Evolutionary conservation across 1,140 invertebrate genomes (phyloP), one percentile per base, ranked within the genome.

Genomic region (Battus philenor): DNA sequence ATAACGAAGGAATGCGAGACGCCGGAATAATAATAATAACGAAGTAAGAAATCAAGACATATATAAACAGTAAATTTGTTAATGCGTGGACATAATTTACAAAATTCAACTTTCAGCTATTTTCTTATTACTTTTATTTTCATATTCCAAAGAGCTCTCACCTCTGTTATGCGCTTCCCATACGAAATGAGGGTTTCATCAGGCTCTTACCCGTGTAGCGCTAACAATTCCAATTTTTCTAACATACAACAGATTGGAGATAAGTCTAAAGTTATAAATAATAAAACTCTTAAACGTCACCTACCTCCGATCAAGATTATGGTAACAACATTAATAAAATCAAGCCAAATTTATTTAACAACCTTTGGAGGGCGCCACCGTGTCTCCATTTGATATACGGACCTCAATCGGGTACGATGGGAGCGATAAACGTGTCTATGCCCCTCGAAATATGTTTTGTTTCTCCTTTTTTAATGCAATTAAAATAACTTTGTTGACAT

Each of bases 271-370:
- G 66, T 68, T 71, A 76, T 82, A 82, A 82, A 82, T 82, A 82
- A 82, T 82, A 82, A 74, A 70, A 68, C 61, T 71, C 62, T 52
- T 82, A 79, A 79, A 78, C 58, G 73, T 79, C 72, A 50, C 60
- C 54, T 58, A 44, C 36, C 38, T 51, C 43, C 49, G 69, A 82
- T 78, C 73, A 71, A 79, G 75, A 77, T 82, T 68, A 68, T 31
- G 48, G 58, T 59, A 64, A 71, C 68, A 66, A 69, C 78, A 78
- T 79, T 79, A 79, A 82, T 79, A 79, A 82, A 81, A 80, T 75
- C 71, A 55, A 64, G 48, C 45, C 44, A 53, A 66, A 75, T 75
- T 77, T 80, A 76, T 79, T 71, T 70, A 60, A 78, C 65, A 62
- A 50, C 59, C 57, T 48, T 52, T 20, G 41, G 62, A 53, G 58